phyloP scores from a whole-genome alignment of 1,140 invertebrate species.

The Drosophila serrata region DNA sequence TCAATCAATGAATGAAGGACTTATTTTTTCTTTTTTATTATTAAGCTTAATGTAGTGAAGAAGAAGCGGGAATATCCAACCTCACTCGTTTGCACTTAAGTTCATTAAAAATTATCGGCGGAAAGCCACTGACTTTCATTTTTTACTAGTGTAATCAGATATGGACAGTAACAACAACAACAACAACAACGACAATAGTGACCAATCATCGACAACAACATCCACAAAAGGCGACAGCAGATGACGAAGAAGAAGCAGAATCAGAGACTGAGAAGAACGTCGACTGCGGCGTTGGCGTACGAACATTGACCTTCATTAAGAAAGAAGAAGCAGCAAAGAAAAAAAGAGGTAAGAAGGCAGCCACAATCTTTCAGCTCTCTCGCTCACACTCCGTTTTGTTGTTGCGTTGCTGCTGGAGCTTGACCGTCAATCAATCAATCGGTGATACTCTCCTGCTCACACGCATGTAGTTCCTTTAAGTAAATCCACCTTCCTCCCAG shows the following conservation, averaged over 20 bases:
- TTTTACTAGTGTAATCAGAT: constrained; percentile 46
- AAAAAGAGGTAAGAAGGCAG: constrained; percentile 34
- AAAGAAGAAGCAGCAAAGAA: constrained; percentile 51
- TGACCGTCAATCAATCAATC: constrained; percentile 58
- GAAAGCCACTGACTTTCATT: neutral
- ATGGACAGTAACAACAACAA: constrained; percentile 5
- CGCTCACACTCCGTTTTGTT: constrained; percentile 5
- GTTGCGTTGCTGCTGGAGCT: constrained; percentile 14
- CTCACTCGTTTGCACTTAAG: neutral
- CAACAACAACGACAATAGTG: constrained; percentile 22
- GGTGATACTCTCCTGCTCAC: constrained; percentile 4
- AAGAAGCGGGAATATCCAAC: neutral
- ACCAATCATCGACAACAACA: constrained; percentile 56
- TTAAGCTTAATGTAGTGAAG: neutral
- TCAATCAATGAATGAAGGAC: no score
- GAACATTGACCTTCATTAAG: constrained; percentile 82
- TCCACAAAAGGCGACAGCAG: constrained; percentile 36
- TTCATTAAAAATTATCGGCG: constrained; percentile 13
- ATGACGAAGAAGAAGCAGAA: constrained; percentile 19
- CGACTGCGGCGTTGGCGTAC: constrained; percentile 50
- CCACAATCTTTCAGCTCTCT: constrained; percentile 53
- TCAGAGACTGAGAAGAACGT: constrained; percentile 39
- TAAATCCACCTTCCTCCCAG: neutral
- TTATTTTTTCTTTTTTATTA: neutral
- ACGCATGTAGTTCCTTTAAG: constrained; percentile 30